Evolutionary conservation across 2,113 vertebrate genomes (phyloP), one percentile per base, ranked within the genome.

Genomic region (Rhynchomys soricoides): DNA sequence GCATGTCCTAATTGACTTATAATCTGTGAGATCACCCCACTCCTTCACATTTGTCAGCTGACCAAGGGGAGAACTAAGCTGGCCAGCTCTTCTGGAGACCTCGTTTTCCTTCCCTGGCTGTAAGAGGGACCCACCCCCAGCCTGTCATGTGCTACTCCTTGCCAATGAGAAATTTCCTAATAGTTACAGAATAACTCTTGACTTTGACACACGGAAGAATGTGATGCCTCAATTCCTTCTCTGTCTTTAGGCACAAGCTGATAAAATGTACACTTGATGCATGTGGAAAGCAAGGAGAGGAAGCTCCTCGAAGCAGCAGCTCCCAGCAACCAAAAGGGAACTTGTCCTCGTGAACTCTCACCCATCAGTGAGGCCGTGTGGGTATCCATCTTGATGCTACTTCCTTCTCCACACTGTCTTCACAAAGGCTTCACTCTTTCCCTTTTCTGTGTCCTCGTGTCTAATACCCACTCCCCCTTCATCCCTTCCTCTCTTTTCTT

Each of bases 1-100:
- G 95, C 90, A n/a, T 85, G 95, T 95, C 62, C 94, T 96, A 96
- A 97, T 93, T 90, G 93, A 96, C 92, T 93, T 68, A 55, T 29
- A 79, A 64, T 57, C 88, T 48, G 37, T 75, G 86, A 62, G 89
- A 77, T 64, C 1, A 5, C 10, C 3, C 90, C 89, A 73, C 95
- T 90, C 90, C 87, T 79, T 96, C 89, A 24, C 52, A 79, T 48
- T 59, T 21, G 26, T 40, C 74, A 83, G 85, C 57, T 78, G 75
- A 55, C 16, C 66, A 74, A 91, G 48, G 52, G 29, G 66, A 91
- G 68, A 62, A 15, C 43, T 22, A 21, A 68, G 43, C 88, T 52
- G 1, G 66, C 34, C 21, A 22, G 71, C 91, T 86, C 91, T 59
- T 7, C 57, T 37, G 45, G 86, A 50, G 78, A 31, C 70, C 12